phyloP scores from a whole-genome alignment of 2,113 vertebrate genomes.

The Micromys minutus region DNA sequence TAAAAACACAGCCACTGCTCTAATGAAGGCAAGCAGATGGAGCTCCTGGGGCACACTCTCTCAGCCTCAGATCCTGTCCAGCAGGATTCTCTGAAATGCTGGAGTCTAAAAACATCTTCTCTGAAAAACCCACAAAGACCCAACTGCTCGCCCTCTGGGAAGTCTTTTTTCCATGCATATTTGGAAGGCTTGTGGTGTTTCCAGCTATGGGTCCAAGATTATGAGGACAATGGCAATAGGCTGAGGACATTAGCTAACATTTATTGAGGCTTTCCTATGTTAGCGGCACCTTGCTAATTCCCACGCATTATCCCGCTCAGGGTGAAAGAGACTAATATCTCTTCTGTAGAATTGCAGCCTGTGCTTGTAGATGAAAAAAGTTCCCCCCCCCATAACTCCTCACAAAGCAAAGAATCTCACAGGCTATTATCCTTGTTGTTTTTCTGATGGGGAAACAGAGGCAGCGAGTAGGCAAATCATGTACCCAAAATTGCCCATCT shows the following conservation, averaged over 20 bases:
- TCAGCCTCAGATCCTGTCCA: constrained; percentile 73
- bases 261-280: constrained; percentile 51
- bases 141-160: constrained; percentile 69
- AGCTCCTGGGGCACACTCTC: constrained; percentile 70
- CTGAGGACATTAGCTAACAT: constrained; percentile 53
- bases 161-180: constrained; percentile 70
- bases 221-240: constrained; percentile 66
- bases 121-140: constrained; percentile 66
- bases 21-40: constrained; percentile 59
- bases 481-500: neutral
- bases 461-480: constrained; percentile 17
- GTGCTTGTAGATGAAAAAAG: constrained; percentile 56
- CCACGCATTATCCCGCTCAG: constrained; percentile 33
- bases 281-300: constrained; percentile 59
- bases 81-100: constrained; percentile 75
- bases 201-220: constrained; percentile 53
- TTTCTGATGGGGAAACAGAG: constrained; percentile 25
- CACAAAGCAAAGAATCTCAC: constrained; percentile 13
- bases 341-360: neutral
- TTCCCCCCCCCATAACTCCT: constrained; percentile 47
- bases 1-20: constrained; percentile 54
- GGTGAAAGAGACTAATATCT: constrained; percentile 44
- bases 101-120: constrained; percentile 71
- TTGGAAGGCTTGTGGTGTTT: constrained; percentile 52
- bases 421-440: neutral